Conservation (phyloP, 2,113 vertebrate genomes). For the Mirounga angustirostris region DNA sequence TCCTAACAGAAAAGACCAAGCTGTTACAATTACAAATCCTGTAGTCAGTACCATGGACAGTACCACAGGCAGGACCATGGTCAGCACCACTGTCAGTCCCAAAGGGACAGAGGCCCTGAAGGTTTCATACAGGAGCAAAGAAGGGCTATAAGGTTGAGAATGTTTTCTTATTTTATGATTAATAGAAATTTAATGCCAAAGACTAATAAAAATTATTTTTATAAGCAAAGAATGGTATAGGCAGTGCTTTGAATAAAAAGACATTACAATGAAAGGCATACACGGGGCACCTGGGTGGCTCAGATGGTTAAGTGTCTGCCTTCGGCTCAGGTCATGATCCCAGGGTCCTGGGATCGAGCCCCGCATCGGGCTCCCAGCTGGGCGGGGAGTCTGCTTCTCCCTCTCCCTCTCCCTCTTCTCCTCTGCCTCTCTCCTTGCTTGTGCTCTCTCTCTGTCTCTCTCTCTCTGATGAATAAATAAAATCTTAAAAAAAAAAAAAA, state of each 20-base stretch:
- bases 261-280: neutral
- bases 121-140: neutral
- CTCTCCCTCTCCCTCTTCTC: too few relatives aligned
- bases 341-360: too few relatives aligned
- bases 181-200: neutral
- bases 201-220: neutral
- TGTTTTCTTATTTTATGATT: neutral
- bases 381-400: too few relatives aligned
- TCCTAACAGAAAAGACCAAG: slow-evolving; percentile 10
- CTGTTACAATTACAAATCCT: neutral
- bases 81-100: slow-evolving; percentile 23
- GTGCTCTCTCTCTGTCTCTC: too few relatives aligned
- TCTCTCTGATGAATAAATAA: too few relatives aligned
- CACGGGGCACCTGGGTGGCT: too few relatives aligned
- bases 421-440: too few relatives aligned
- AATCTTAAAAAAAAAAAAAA: neutral
- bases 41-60: slow-evolving; percentile 61
- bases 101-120: neutral
- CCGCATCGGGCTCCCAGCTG: too few relatives aligned
- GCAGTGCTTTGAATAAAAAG: slow-evolving; percentile 12
- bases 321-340: too few relatives aligned
- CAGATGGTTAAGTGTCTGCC: too few relatives aligned
- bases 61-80: neutral
- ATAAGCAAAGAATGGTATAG: neutral
- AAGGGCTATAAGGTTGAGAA: neutral